A percentile compares a stretch with the other conserved stretches of the same genome.
phyloP scores from a whole-genome alignment of 2,113 vertebrate genomes.

The Vireo altiloquus region DNA sequence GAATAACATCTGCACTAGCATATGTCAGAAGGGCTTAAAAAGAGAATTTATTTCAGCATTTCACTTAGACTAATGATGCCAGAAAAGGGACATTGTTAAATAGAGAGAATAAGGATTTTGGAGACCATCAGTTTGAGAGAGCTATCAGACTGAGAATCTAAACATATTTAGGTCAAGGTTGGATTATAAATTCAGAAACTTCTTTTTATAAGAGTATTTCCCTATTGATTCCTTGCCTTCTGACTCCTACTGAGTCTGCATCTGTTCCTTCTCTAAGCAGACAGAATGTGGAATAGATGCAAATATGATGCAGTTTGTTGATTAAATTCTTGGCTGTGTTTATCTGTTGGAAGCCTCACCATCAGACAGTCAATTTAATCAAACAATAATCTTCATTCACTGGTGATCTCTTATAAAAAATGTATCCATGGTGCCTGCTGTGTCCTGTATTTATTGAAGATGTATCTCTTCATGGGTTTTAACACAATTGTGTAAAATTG shows the following conservation, averaged over 20 bases:
- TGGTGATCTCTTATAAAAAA: constrained; percentile 7
- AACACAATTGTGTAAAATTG: not conserved
- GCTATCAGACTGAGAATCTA: not conserved
- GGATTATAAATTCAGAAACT: constrained; percentile 56
- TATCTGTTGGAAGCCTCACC: constrained; percentile 40
- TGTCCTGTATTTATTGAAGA: not conserved
- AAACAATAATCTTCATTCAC: constrained; percentile 55
- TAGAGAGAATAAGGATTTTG: not conserved
- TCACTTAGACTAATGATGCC: constrained; percentile 5
- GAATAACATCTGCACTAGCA: constrained; percentile 36
- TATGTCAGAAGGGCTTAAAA: constrained; percentile 45
- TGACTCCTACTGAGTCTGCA: constrained; percentile 52
- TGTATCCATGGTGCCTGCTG: not conserved
- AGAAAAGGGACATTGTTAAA: not conserved
- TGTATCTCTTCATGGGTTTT: not conserved
- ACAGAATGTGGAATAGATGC: constrained; percentile 40
- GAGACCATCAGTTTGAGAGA: not conserved
- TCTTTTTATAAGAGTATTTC: constrained; percentile 47
- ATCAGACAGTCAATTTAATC: constrained; percentile 52
- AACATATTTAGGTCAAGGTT: constrained; percentile 62
- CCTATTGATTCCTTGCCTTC: constrained; percentile 39
- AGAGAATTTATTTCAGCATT: constrained; percentile 11
- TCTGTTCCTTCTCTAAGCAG: constrained; percentile 58
- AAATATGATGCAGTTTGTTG: constrained; percentile 60
- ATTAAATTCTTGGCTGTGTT: constrained; percentile 59